Evolutionary conservation across 2,888 invertebrate species (phyloP), one percentile per base, ranked within the genome.

Genomic region (Xestoiulus laeticollis): DNA sequence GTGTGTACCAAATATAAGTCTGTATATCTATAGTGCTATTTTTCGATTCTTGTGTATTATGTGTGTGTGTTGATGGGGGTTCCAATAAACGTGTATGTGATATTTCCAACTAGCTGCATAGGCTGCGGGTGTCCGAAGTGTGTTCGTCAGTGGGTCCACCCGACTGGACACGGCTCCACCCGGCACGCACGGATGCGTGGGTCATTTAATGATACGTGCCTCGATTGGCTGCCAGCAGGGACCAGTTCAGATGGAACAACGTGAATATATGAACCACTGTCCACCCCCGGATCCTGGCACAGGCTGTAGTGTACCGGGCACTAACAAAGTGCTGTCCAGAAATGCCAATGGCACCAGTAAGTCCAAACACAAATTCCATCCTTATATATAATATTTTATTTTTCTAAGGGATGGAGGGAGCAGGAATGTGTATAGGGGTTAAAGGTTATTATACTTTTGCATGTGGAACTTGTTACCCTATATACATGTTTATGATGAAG

Each of bases 281-380:
- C 88, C 88, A 68, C 26, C 87, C 43, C 82, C 85, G 48, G 87
- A 84, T 53, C 48, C 86, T 86, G 86, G 48, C 33, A 86, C 86
- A 86, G 87, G 87, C 38, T 43, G 87, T 84, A 33, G 87, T 48
- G 43, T 43, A 78, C 48, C 48, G 43, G 87, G 87, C 33, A 87
- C 84, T 85, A 88, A 87, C 86, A 89, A 89, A 68, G 89, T 90
- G 43, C 88, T 90, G 87, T 89, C 89, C 87, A 87, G 89, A 89
- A 90, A 90, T 88, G 87, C 89, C 33, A 90, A 90, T 88, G 90
- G 90, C 88, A 90, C 90, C 88, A 90, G 90, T 90, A 89, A 90
- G 90, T 90, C 53, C 19, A 59, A 16, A 48, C 59, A 53, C 30
- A 38, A 8, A 43, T 86, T 86, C 26, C 48, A 48, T 86, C 48